A percentile compares a stretch with the other conserved stretches of the same genome.
phyloP scores from a whole-genome alignment of 1,140 invertebrate genomes.

The Ceratina japonica region DNA sequence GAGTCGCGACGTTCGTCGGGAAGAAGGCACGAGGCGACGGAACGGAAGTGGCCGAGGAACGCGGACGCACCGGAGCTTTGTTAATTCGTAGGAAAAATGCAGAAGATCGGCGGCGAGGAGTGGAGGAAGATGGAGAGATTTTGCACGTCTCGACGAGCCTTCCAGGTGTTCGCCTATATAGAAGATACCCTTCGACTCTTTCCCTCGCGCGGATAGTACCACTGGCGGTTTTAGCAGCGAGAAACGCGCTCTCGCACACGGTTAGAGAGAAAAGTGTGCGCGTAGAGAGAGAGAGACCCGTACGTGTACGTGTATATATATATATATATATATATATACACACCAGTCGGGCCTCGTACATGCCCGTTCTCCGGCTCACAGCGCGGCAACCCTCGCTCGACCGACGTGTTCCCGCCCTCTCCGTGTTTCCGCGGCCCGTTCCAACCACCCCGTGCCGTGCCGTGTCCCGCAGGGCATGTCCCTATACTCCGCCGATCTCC shows the following conservation, averaged over 20 bases:
- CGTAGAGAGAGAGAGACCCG: constrained; percentile 41
- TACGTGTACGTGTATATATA: too few species aligned
- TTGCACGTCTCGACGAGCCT: constrained; percentile 51
- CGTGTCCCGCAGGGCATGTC: constrained; percentile 79
- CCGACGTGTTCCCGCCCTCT: constrained; percentile 75
- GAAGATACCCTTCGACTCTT: constrained; percentile 74
- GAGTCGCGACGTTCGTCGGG: too few species aligned
- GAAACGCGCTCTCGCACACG: too few species aligned
- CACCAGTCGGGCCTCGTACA: constrained; percentile 52
- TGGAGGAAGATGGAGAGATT: constrained; percentile 55
- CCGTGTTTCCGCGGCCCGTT: constrained; percentile 79
- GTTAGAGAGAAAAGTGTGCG: constrained; percentile 26
- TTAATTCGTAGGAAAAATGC: constrained; percentile 44
- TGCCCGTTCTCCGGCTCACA: constrained; percentile 46
- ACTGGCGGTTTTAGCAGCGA: constrained; percentile 56
- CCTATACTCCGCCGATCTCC: constrained; percentile 67
- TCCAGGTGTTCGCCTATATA: constrained; percentile 69
- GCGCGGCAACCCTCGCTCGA: constrained; percentile 62
- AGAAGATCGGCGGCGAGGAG: constrained; percentile 10
- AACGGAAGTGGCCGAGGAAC: constrained; percentile 12
- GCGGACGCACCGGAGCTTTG: neutral
- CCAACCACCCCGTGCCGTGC: constrained; percentile 77
- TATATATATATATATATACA: too few species aligned
- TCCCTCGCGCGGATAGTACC: constrained; percentile 60
- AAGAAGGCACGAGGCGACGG: neutral